A percentile compares a stretch with the other conserved stretches of the same genome.
Evolutionary conservation across 2,797 vertebrate species (phyloP).

Genomic region (Halcyon badia): DNA sequence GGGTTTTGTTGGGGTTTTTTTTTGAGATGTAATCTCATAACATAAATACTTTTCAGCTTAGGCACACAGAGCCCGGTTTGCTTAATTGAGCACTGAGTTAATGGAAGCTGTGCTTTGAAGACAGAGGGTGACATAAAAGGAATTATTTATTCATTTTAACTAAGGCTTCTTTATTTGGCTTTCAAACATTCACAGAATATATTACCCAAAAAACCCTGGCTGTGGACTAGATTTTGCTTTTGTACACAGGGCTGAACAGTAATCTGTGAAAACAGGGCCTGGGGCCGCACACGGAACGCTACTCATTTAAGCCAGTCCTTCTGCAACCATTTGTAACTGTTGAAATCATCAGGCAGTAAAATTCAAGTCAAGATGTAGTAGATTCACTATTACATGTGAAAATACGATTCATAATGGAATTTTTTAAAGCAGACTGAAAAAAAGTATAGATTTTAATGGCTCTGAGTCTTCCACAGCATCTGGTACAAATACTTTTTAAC

Average conservation of each 20-base stretch:
- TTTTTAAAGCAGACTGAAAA: neutral
- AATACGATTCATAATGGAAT: neutral
- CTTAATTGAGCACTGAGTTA: neutral
- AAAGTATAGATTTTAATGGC: neutral
- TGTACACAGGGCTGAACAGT: neutral
- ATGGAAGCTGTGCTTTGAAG: conserved; percentile 12
- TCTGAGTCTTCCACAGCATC: neutral
- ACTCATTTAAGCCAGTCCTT: neutral
- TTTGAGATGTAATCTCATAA: neutral
- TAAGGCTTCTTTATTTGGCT: neutral
- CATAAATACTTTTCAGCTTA: neutral
- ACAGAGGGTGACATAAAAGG: neutral
- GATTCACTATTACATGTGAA: neutral
- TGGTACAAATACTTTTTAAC: neutral
- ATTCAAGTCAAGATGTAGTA: neutral
- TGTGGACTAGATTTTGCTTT: neutral
- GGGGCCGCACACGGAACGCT: neutral
- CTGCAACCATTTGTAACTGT: neutral
- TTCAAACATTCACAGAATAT: neutral
- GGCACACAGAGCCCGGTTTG: neutral
- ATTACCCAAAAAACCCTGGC: neutral
- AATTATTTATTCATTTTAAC: neutral
- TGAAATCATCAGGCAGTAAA: neutral
- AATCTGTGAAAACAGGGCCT: neutral
- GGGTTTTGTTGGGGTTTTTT: neutral